A percentile compares a stretch with the other conserved stretches of the same genome.
phyloP scores from a whole-genome alignment of 1,140 invertebrate species.

The Trichogramma pretiosum region DNA sequence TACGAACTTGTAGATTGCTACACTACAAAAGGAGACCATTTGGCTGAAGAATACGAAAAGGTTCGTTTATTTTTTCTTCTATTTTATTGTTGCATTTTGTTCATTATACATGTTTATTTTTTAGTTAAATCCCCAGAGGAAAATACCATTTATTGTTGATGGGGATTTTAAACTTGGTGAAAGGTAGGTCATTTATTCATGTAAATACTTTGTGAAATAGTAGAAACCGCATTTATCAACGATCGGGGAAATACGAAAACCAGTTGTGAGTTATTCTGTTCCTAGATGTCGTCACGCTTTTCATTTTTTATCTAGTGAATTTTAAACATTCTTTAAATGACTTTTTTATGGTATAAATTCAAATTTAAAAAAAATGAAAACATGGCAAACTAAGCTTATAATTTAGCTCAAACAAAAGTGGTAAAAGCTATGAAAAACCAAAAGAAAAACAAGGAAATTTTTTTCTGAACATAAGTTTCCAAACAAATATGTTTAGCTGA shows the following conservation, averaged over 20 bases:
- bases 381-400: too few species aligned
- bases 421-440: too few species aligned
- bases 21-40: conserved; percentile 45
- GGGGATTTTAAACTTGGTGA: conserved; percentile 58
- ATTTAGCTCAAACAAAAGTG: too few species aligned
- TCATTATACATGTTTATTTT: conserved; percentile 17
- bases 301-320: too few species aligned
- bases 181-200: conserved; percentile 33
- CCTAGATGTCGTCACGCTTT: conserved; percentile 3
- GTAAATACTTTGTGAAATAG: background rate
- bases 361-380: too few species aligned
- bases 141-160: conserved; percentile 59
- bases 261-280: background rate
- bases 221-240: background rate
- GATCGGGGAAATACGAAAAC: background rate
- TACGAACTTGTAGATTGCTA: conserved; percentile 48
- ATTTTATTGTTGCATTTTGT: background rate
- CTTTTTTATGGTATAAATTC: too few species aligned
- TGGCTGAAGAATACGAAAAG: conserved; percentile 44
- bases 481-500: too few species aligned
- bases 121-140: conserved; percentile 57
- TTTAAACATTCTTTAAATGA: too few species aligned
- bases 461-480: too few species aligned
- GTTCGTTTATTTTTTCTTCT: conserved; percentile 24
- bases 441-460: too few species aligned